Percentiles rank a stretch among this genome's conserved stretches.
Conservation (phyloP, 2,797 vertebrate genomes). For the Siniperca undulata region DNA sequence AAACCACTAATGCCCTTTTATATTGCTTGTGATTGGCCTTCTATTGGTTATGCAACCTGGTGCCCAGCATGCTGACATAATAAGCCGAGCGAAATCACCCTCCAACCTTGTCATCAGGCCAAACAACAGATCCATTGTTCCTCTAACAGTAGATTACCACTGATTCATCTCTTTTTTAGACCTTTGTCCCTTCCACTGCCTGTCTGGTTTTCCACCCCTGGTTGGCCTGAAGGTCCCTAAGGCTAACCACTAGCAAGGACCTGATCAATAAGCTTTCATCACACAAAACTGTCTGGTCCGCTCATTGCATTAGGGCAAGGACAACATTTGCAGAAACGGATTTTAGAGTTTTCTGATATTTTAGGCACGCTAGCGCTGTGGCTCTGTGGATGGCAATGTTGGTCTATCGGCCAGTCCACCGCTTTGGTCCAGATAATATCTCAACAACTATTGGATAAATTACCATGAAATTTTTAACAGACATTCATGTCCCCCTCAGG, state of each 20-base stretch:
- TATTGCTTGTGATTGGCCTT: slow-evolving; percentile 42
- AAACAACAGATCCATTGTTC: slow-evolving; percentile 84
- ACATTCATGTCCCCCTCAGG: neutral
- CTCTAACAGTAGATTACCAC: slow-evolving; percentile 80
- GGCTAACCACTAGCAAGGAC: slow-evolving; percentile 75
- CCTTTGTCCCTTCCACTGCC: slow-evolving; percentile 74
- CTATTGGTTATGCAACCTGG: slow-evolving; percentile 74
- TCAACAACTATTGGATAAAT: neutral
- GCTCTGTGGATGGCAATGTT: neutral
- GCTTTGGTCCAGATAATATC: slow-evolving; percentile 2
- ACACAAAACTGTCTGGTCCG: slow-evolving; percentile 77
- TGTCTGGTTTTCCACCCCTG: slow-evolving; percentile 80
- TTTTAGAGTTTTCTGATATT: slow-evolving; percentile 30
- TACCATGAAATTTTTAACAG: neutral
- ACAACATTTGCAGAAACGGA: slow-evolving; percentile 28
- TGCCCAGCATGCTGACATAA: slow-evolving; percentile 77
- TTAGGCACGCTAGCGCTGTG: neutral
- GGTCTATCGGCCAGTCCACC: neutral
- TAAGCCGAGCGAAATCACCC: slow-evolving; percentile 64
- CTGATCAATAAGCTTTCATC: slow-evolving; percentile 80
- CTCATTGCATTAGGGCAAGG: slow-evolving; percentile 59
- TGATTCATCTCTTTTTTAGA: slow-evolving; percentile 81
- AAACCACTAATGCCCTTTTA: slow-evolving; percentile 43
- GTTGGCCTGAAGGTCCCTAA: slow-evolving; percentile 72
- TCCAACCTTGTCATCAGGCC: slow-evolving; percentile 80